Base-by-base conservation (phyloP, 2,113 vertebrate species). In the Mobula hypostoma region DNA sequence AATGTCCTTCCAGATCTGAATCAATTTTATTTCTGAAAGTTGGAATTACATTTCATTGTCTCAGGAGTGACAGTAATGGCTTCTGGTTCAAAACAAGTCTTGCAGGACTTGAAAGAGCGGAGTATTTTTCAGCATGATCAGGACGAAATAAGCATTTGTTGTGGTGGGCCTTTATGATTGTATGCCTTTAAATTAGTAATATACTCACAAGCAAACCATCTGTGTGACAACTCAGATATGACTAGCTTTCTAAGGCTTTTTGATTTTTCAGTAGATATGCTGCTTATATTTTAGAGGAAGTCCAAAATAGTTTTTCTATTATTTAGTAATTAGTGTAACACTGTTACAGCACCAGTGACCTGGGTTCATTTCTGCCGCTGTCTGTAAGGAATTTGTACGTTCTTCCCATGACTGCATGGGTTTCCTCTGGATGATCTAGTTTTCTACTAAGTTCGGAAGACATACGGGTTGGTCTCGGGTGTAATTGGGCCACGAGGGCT, bases 111-210 rank as follows among this genome's bases (percentile, higher is more conserved):
- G 85, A 88, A 88, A 88, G 63, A 88, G 32, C 27, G 0, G 14
- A 88, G 66, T 88, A 87, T 88, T 66, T 88, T 88, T 66, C 85
- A 66, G 85, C 58, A 88, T 66, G 66, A 24, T 87, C 48, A 61
- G 58, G 14, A 63, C 29, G 58, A 88, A 85, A 85, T 21, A 29
- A 66, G 85, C 85, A 66, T 85, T 66, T 66, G 27, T 66, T 61
- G 14, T 14, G 14, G 14, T 14, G 14, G 12, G 27, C 0, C n/a
- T 74, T 88, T 66, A n/a, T 66, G 61, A 88, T 32, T 17, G 21
- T 61, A n/a, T 88, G 63, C 66, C 61, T 63, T n/a, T 66, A 29
- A 88, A 66, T 61, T 61, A 85, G 0, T 87, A 61, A 61, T 24
- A 87, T 56, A 58, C 56, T 87, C 48, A 24, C 56, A 87, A 24